Evolutionary conservation across 2,888 invertebrate species (phyloP), one percentile per base, ranked within the genome.

Genomic region (Torymus texanus): DNA sequence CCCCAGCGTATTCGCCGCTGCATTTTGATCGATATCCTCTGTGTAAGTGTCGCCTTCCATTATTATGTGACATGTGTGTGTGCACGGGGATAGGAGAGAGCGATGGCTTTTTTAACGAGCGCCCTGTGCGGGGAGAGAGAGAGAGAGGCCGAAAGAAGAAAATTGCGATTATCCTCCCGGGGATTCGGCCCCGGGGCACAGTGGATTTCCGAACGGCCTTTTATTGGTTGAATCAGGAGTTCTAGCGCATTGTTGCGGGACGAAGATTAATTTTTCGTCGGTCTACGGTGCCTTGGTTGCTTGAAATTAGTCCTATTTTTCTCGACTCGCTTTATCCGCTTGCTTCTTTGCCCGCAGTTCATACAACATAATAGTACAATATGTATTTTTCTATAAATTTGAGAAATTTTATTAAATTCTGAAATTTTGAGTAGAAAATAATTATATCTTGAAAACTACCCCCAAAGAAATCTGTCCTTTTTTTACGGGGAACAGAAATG

Each of bases 11-110:
- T 62, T 67, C 55, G 13, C 12, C 41, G 59, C 78, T 73, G 73
- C 77, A 58, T 74, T 78, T 78, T 70, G 63, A 74, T 78, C 74
- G 78, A 78, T 78, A 78, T 74, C 58, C 58, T 10, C 51, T 12
- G 16, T 53, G 16, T 53, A 78, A 74, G 68, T 74, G 78, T 70
- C 78, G 58, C 74, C 68, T 58, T 74, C 24, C 58, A 78, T 78
- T 78, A 63, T n/a, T 5, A 5, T 29, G 21, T 11, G 10, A 50
- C 24, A 16, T 16, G 65, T 63, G n/a, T n/a, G 8, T 41, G 41
- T 14, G 8, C 51, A 16, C 18, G 53, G 3, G 21, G 8, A 50
- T 53, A 13, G 16, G 53, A 55, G 53, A 55, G 51, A 53, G 16
- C 3, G 61, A 61, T 51, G 51, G 51, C n/a, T 61, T 68, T 75